These are phyloP conservation scores for Drosophila santomea DNA, from an alignment of 1,140 invertebrate species.

Conservation along the genomic window DNA sequence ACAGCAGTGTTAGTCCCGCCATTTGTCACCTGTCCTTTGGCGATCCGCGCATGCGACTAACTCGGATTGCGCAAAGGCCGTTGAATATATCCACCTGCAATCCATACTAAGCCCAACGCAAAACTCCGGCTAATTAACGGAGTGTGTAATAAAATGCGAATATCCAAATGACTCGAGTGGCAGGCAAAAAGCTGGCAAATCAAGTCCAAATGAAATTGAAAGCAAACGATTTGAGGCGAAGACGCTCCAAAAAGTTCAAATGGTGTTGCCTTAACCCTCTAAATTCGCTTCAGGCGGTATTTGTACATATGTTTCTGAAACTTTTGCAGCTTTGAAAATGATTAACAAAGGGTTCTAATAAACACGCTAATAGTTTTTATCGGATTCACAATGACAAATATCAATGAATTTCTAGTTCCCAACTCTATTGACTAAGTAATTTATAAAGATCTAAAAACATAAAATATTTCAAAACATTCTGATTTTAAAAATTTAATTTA, in stretches of 20 bases:
- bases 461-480: no score
- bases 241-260: conserved; percentile 62
- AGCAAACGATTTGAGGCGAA: conserved; percentile 27
- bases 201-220: conserved; percentile 50
- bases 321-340: background rate
- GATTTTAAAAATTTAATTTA: no score
- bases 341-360: background rate
- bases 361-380: no score
- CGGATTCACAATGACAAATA: no score
- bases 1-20: conserved; percentile 25
- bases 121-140: conserved; percentile 42
- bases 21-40: conserved; percentile 53
- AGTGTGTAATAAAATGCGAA: conserved; percentile 58
- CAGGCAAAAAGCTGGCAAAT: conserved; percentile 36
- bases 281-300: conserved; percentile 1
- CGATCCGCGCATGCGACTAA: conserved; percentile 43
- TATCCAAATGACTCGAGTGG: conserved; percentile 18
- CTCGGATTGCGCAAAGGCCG: conserved; percentile 32
- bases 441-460: no score
- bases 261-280: conserved; percentile 52
- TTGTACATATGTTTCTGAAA: background rate
- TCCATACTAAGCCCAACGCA: conserved; percentile 9
- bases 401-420: no score
- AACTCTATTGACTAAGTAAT: no score
- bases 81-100: conserved; percentile 42